Base-by-base conservation (phyloP, 2,888 invertebrate species). In the Microctonus aethiopoides region DNA sequence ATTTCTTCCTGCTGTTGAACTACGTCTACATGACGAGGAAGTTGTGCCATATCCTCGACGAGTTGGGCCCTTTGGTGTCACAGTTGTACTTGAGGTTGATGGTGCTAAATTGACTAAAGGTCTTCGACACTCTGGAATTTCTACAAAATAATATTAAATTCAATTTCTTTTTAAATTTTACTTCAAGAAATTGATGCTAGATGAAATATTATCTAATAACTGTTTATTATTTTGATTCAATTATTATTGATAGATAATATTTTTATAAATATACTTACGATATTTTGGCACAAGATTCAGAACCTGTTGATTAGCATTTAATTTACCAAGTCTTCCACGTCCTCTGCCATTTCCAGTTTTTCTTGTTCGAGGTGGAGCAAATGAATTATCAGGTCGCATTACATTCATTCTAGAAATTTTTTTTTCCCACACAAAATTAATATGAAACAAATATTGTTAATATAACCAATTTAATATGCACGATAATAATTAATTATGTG, bases 371-470 rank as follows among this genome's bases (percentile, higher is more conserved):
- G 65, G 22, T 5, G 76, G 62, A 39, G 16, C 72, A 54, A 64
- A 56, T 56, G 52, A 36, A 26, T 46, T 72, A 72, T 74, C 76
- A 26, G 61, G 29, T 2, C 72, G 74, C 13, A 77, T 74, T 7
- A 82, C 82, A 63, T 82, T 82, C 82, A 82, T 82, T 57, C 6
- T 66, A 41, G 9, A 0, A 39, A 64, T n/a, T 16, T 7, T 11
- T 51, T 20, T 10, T 29, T 7, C 24, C 24, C 61, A 66, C 16
- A 10, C 4, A 10, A 10, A 26, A 54, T 3, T 34, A n/a, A n/a
- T n/a, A n/a, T 1, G 67, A 13, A 29, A 9, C 16, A 13, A 10
- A 9, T 29, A 2, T 26, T 2, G 56, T 56, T 26, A 29, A 56
- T 26, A 9, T 13, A 16, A 16, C 46, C 16, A 26, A 60, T n/a